Base-by-base conservation (phyloP, 1,140 invertebrate species). In the Lethrus apterus region DNA sequence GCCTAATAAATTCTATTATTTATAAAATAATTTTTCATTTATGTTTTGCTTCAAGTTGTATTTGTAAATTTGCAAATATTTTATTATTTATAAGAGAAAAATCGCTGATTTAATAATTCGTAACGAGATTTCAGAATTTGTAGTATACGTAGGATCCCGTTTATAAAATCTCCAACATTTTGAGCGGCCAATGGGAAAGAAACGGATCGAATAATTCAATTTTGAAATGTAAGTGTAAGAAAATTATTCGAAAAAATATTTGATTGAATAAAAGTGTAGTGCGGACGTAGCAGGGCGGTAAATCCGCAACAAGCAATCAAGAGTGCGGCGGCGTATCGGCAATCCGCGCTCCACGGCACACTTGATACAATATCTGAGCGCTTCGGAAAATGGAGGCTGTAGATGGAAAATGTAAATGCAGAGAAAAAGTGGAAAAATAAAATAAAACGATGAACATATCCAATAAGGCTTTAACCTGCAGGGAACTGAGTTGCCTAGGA, bases 401-500 rank as follows among this genome's bases (percentile, higher is more conserved):
- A 50, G 54, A 60, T 60, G 51, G 55, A 58, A 58, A 60, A 60
- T 58, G 56, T 60, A 58, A 58, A 60, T 60, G 52, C 48, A 47
- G 44, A 38, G 48, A 58, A 59, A 59, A 57, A 50, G 48, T 48
- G 50, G 48, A 54, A 57, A 59, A 61, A 61, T 59, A 63, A 61
- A 63, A 63, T 61, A 58, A 61, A 63, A 58, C 56, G 61, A 56
- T 58, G 54, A 62, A 60, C 58, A 63, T 63, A 61, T 62, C 61
- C 61, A 63, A 63, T 63, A 63, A 63, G 59, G 59, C 53, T 60
- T 58, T 63, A 63, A 63, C 59, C 61, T 62, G 59, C 54, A 54
- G 57, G 57, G 56, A 60, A 59, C 44, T 48, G 32, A 44, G 61
- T 63, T 56, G 56, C 58, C 58, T 44, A 53, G 61, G 61, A 23